Evolutionary conservation across 2,797 vertebrate genomes (phyloP).

Genomic region (Platyrinchus mystaceus): DNA sequence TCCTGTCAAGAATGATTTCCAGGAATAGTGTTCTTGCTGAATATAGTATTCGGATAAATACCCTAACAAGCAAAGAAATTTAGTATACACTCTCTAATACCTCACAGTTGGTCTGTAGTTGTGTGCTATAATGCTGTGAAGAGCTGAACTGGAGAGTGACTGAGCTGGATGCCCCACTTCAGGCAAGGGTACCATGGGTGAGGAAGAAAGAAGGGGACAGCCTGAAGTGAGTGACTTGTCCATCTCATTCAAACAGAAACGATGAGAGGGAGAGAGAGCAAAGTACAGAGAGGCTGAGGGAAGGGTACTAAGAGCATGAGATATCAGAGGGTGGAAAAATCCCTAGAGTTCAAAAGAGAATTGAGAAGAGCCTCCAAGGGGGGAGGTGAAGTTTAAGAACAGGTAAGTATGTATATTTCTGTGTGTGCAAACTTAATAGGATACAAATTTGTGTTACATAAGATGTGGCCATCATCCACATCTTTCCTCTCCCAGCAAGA

Average conservation of each 20-base stretch:
- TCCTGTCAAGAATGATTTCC: neutral
- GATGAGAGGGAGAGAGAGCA: neutral
- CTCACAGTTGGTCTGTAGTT: neutral
- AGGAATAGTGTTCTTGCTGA: neutral
- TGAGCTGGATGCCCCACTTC: neutral
- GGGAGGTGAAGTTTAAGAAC: neutral
- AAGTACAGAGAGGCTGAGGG: neutral
- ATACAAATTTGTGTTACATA: neutral
- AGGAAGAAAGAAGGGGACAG: neutral
- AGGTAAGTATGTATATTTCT: neutral
- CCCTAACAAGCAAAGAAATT: neutral
- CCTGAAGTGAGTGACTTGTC: neutral
- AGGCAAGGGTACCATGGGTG: neutral
- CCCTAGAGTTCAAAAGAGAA: neutral
- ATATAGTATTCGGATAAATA: neutral
- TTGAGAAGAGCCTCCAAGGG: neutral
- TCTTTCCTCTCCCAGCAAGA: neutral
- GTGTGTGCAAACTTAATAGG: neutral
- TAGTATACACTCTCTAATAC: neutral
- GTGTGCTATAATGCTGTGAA: neutral
- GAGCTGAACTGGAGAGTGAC: neutral
- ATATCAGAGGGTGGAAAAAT: neutral
- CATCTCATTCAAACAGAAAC: neutral
- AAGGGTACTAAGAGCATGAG: neutral
- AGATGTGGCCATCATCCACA: neutral